Base-by-base conservation (phyloP, 2,797 vertebrate species). In the Esox lucius region DNA sequence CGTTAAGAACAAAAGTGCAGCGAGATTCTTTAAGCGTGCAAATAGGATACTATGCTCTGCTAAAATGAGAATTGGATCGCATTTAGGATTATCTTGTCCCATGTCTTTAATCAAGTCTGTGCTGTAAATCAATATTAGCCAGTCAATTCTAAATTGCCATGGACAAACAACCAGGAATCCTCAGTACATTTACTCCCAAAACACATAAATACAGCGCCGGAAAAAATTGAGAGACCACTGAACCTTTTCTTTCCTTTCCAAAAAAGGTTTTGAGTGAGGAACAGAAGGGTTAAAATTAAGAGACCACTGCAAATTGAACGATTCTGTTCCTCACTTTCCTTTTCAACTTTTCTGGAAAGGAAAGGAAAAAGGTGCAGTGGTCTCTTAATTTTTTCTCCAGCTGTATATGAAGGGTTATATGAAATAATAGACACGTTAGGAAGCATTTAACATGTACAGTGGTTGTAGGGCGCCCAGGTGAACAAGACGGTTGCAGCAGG, bases 1-100 rank as follows among this genome's bases (percentile, higher is more conserved):
- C 83, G 78, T 85, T 70, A 86, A 84, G 80, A 85, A 80, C 74
- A 72, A 70, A 82, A 85, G 83, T 35, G 74, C 80, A 66, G 76
- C 31, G 71, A 9, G 75, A 9, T 80, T 72, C 75, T 73, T 76
- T 65, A 65, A 70, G 74, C 72, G 76, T 75, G 80, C 79, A 86
- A 85, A 87, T 84, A 42, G 84, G 79, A 74, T 24, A 49, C 42
- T 19, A 24, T 31, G 16, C 46, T 51, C 22, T 8, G 48, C 6
- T 28, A 72, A 19, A n/a, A 71, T 7, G 8, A 59, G 39, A 24
- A 24, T 56, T 24, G 56, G 11, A 13, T 24, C 3, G 19, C 56
- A 24, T 19, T 61, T 24, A 12, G 56, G 22, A 61, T 24, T 61
- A 26, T n/a, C 22, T 61, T 24, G n/a, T 24, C 56, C 3, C 4